Evolutionary conservation across 2,888 invertebrate genomes (phyloP), one percentile per base, ranked within the genome.

Genomic region (Petrolisthes manimaculis): DNA sequence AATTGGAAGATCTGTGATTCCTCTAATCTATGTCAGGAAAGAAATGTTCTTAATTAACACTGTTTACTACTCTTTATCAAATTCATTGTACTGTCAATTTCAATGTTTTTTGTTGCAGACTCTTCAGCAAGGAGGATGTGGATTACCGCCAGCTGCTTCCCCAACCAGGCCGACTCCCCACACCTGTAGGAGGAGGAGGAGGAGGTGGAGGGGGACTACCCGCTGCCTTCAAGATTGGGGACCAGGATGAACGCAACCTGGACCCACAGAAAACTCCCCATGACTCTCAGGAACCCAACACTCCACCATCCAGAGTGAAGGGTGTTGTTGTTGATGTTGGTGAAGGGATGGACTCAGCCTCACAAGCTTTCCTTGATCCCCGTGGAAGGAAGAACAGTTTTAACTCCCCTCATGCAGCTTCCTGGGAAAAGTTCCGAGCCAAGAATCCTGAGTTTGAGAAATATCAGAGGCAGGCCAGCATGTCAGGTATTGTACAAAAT

Each of bases 391-490:
- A 88, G 54, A n/a, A 51, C 21, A 84, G 79, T 69, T 88, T 84
- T 55, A 90, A 86, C 67, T 88, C 89, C 55, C 91, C 91, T 56
- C 77, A 91, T 71, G 89, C 91, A 24, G 89, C 91, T 69, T 91
- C 91, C 37, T 92, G 92, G 92, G 92, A 92, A 12, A 92, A 92
- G 83, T 92, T 92, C 86, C 92, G 92, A 79, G 92, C 92, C 90
- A 91, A 91, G 53, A 92, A 92, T 85, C 92, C 92, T 8, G 92
- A 92, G 67, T 91, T 91, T 75, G 89, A 91, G 75, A 86, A 89
- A 21, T 91, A 89, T 83, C 84, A 88, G 77, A 69, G 91, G 37
- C 88, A 89, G 77, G 88, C 89, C 56, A 89, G 86, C 74, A 86
- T 67, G 6, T 81, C 91, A 51, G 89, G 89, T 89, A 37, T 37